phyloP scores from a whole-genome alignment of 2,113 vertebrate genomes.

The Tychaedon coryphoeus region DNA sequence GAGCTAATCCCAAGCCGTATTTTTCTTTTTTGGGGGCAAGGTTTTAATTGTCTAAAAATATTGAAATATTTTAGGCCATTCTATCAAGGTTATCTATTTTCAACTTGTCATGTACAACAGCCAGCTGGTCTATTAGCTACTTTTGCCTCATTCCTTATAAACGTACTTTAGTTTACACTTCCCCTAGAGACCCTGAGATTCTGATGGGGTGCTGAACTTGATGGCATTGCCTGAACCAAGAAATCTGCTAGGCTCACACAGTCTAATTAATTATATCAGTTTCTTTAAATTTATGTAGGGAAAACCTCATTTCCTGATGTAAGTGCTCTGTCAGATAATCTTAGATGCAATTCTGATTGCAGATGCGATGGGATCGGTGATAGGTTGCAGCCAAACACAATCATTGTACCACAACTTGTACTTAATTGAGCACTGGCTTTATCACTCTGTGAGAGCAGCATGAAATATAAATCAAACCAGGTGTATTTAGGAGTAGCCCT shows the following conservation, averaged over 20 bases:
- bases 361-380: not conserved
- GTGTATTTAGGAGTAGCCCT: not conserved
- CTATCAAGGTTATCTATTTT: not conserved
- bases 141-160: not conserved
- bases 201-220: not conserved
- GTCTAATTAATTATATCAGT: not conserved
- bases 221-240: not conserved
- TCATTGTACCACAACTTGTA: not conserved
- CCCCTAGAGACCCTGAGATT: not conserved
- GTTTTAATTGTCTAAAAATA: not conserved
- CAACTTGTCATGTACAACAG: not conserved
- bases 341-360: not conserved
- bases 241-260: not conserved
- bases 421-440: not conserved
- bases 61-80: not conserved
- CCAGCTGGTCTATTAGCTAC: not conserved
- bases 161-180: not conserved
- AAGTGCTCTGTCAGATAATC: not conserved
- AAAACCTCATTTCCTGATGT: not conserved
- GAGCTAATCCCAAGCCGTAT: accelerated
- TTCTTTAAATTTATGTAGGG: not conserved
- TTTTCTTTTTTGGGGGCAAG: not conserved
- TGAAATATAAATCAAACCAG: not conserved
- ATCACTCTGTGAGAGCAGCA: not conserved
- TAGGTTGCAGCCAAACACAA: not conserved